Evolutionary conservation across 2,113 vertebrate species (phyloP), one percentile per base, ranked within the genome.

Genomic region (Noturus placidus): DNA sequence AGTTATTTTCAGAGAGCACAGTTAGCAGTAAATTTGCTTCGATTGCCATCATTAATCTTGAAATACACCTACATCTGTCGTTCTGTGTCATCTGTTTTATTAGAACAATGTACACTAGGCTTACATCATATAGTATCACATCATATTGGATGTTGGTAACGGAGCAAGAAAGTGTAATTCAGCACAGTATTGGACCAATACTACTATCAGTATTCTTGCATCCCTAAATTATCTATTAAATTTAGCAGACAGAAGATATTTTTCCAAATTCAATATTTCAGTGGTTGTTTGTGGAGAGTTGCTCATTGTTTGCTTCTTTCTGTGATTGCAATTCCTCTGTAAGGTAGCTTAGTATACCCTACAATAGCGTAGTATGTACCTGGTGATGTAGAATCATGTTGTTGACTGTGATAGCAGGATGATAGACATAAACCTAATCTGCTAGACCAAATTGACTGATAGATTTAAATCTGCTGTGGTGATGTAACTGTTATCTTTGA

Each of bases 381-480:
- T 79, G n/a, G 30, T 42, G 54, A 38, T 82, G 19, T 59, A 46
- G 22, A 82, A 38, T 38, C 33, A 82, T 83, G 19, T 19, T 69
- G 17, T 50, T n/a, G n/a, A 85, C 30, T 63, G 15, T 85, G 56
- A 13, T 61, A 59, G 46, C 25, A 74, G 69, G 67, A 42, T 74
- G 13, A 76, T 59, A 25, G 67, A 14, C 30, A 56, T 20, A 30
- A 87, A 10, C 11, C 52, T 30, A 54, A 56, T 69, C 76, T 80
- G 72, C 8, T 79, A 52, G 25, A 81, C 22, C 78, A 70, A 57
- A 87, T 17, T 59, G 65, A 70, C 65, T 85, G 82, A 87, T 85
- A 80, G 15, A 50, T 83, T 87, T 61, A 69, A 42, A 72, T 85
- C 50, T 25, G 72, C 25, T 59, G 52, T 84, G 50, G 76, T 69